These are phyloP conservation scores for Dromiciops gliroides DNA, from an alignment of 2,113 vertebrate genomes.

Conservation along the genomic window DNA sequence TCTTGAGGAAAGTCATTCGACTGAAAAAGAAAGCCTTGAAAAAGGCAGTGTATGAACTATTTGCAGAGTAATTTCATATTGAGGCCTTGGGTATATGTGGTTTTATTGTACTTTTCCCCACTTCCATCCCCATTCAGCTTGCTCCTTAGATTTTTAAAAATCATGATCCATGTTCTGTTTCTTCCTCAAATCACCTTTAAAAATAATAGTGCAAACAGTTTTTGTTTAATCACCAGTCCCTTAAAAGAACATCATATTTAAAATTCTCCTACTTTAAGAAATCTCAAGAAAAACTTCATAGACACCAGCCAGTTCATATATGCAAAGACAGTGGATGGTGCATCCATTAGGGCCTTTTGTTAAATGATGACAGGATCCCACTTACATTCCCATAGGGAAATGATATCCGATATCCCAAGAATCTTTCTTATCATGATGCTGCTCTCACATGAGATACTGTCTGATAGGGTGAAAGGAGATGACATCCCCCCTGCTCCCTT, in stretches of 20 bases:
- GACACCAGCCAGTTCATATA: not conserved
- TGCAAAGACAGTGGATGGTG: not conserved
- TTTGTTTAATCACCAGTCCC: not conserved
- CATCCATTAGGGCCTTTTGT: not conserved
- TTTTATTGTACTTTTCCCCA: not conserved
- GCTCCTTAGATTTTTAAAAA: not conserved
- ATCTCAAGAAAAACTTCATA: not conserved
- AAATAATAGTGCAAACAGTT: not conserved
- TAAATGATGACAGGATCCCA: not conserved
- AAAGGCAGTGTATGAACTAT: not conserved
- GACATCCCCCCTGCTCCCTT: not conserved
- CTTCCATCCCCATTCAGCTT: too few relatives aligned
- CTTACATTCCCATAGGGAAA: not conserved
- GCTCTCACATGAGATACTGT: not conserved
- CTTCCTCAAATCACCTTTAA: constrained; percentile 1
- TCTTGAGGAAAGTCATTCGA: not conserved
- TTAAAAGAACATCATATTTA: not conserved
- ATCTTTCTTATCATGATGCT: not conserved
- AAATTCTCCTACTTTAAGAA: constrained; percentile 21
- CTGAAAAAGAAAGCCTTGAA: not conserved
- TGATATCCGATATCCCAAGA: not conserved
- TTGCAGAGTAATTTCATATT: not conserved
- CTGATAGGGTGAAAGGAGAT: not conserved
- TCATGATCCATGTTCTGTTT: not conserved
- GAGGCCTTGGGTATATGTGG: not conserved